Evolutionary conservation across 2,797 vertebrate genomes (phyloP), one percentile per base, ranked within the genome.

Genomic region (Sciurus carolinensis): DNA sequence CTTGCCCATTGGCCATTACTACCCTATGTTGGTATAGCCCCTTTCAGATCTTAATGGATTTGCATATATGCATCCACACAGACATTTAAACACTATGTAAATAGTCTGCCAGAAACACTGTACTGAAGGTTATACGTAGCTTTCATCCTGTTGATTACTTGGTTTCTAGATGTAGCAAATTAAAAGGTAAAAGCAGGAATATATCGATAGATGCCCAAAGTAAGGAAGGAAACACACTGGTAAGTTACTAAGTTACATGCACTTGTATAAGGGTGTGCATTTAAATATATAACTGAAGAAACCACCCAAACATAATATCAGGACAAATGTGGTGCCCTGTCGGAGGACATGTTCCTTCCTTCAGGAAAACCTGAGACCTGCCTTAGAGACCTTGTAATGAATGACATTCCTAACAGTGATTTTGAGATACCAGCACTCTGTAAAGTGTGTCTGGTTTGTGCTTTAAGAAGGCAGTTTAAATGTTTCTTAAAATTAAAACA

Each of bases 391-490:
- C 18, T 33, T 18, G 2, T 28, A 14, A 62, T 54, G 44, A 33
- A 9, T n/a, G 39, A 5, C 24, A 11, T 36, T 75, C 13, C 0
- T 75, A 62, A 22, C 4, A 24, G 54, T 2, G 20, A 15, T 71
- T 57, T 44, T 7, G 47, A 44, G 7, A 12, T n/a, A 24, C 12
- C 15, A 12, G 42, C 87, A 10, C 11, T 4, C 10, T 14, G 62
- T n/a, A 33, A 73, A 26, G 11, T 12, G 15, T 24, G 67, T 59
- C 69, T 20, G 2, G 10, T 62, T 42, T 81, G 69, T 69, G 71
- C 44, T 76, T 69, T 66, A 33, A 87, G 86, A 83, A 91, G 57
- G 57, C 47, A 47, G 14, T 75, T 62, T 42, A 62, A 87, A 50
- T 54, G 13, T 3, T 73, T 94, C 85, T 82, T 39, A n/a, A 87